Conservation (phyloP, 2,888 invertebrate species). For the Heliconius ismenius region DNA sequence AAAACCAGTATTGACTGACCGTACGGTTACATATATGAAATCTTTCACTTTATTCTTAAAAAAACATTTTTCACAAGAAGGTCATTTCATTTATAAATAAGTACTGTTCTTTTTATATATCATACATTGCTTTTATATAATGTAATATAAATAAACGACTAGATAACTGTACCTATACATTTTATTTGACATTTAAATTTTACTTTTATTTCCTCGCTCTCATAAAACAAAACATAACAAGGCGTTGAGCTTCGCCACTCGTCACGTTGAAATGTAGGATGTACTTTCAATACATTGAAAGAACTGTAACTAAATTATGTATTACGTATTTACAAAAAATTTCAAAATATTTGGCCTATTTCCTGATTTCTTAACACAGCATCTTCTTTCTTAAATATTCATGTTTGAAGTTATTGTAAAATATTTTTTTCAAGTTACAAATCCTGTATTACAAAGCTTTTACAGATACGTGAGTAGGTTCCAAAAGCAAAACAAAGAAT, state of each 20-base stretch:
- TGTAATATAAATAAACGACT: background rate
- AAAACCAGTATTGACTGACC: background rate
- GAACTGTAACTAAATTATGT: background rate
- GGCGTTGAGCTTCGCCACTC: too few relatives aligned
- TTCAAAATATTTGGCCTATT: constrained; percentile 1
- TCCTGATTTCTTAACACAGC: background rate
- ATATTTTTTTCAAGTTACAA: constrained; percentile 6
- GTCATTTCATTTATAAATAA: background rate
- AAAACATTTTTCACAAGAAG: constrained; percentile 6
- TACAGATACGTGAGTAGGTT: constrained; percentile 23
- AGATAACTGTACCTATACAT: background rate
- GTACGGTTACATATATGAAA: background rate
- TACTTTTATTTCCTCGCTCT: background rate
- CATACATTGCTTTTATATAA: background rate
- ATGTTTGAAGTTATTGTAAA: constrained; percentile 9
- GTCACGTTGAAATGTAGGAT: too few relatives aligned
- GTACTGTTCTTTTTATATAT: constrained; percentile 1
- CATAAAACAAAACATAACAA: background rate
- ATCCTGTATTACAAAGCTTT: constrained; percentile 1
- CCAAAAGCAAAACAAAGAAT: constrained; percentile 33
- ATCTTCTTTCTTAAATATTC: constrained; percentile 3
- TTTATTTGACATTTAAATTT: background rate
- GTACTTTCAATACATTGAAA: too few relatives aligned
- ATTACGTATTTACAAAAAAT: background rate
- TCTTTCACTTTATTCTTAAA: constrained; percentile 15